Percentiles rank a stretch among this genome's conserved stretches.
Conservation (phyloP, 2,797 vertebrate species). For the Hypotaenidia philippensis region DNA sequence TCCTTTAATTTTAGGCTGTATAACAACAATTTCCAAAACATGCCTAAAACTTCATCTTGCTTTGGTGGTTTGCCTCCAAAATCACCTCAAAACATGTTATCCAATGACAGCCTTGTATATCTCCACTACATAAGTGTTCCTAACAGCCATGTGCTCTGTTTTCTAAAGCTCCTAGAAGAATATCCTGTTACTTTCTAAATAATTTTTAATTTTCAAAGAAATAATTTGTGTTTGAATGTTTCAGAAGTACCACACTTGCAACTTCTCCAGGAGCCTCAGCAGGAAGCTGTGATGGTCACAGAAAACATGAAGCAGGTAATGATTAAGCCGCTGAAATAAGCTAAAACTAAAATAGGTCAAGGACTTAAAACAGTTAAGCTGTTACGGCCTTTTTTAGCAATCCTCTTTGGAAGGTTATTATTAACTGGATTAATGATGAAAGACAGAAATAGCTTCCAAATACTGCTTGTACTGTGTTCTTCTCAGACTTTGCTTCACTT, state of each 20-base stretch:
- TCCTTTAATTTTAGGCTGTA: background rate
- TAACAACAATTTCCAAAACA: background rate
- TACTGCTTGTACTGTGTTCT: background rate
- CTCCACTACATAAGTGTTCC: background rate
- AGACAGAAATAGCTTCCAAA: constrained; percentile 47
- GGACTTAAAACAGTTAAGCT: constrained; percentile 61
- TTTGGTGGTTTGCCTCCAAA: background rate
- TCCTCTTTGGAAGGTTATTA: constrained; percentile 61
- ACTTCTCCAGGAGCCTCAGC: constrained; percentile 27
- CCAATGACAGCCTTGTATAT: fast-evolving
- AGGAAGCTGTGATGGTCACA: background rate
- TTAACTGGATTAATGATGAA: constrained; percentile 46
- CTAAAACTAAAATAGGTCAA: constrained; percentile 51
- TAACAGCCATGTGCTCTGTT: background rate
- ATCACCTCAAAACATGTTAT: background rate
- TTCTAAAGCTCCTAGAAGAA: background rate
- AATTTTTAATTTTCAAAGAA: background rate
- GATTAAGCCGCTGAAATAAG: constrained; percentile 3
- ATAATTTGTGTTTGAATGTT: constrained; percentile 40
- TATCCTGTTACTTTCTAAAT: background rate
- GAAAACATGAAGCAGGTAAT: constrained; percentile 47
- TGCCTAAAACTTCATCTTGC: background rate
- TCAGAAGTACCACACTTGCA: constrained; percentile 65
- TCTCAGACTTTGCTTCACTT: background rate
- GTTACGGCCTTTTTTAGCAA: background rate